Conservation (phyloP, 2,888 invertebrate genomes). For the Phengaris alcon region DNA sequence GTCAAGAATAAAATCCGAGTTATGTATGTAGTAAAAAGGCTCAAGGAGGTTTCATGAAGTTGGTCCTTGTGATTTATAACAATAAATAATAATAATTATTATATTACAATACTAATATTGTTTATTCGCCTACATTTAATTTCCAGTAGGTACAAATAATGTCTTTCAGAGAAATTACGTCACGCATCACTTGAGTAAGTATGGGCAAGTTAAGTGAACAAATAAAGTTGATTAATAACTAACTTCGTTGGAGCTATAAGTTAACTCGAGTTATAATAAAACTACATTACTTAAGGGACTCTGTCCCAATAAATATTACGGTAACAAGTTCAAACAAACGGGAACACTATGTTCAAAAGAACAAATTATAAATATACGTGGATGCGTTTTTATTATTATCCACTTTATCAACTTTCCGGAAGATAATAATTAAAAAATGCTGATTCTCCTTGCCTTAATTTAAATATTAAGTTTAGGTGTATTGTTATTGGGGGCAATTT, state of each 20-base stretch:
- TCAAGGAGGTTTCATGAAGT: too few species aligned
- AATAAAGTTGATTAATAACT: slow-evolving; percentile 22
- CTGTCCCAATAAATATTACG: neutral
- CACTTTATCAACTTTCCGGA: too few species aligned
- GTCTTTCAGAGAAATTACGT: neutral
- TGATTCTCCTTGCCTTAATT: neutral
- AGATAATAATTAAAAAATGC: too few species aligned
- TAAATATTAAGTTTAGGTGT: neutral
- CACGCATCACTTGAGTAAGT: slow-evolving; percentile 1
- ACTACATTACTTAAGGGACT: neutral
- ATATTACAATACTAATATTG: neutral
- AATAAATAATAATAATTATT: neutral
- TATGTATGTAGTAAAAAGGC: too few species aligned
- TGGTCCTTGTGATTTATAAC: too few species aligned
- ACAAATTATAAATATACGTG: too few species aligned
- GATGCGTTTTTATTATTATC: too few species aligned
- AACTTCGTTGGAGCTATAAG: neutral
- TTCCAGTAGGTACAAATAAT: neutral
- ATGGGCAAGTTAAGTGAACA: slow-evolving; percentile 14
- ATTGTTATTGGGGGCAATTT: neutral
- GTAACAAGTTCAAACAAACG: too few species aligned
- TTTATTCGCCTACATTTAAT: neutral
- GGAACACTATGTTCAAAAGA: too few species aligned
- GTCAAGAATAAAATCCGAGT: too few species aligned
- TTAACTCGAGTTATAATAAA: slow-evolving; percentile 1